phyloP scores from a whole-genome alignment of 2,113 vertebrate species.

The Candoia aspera region DNA sequence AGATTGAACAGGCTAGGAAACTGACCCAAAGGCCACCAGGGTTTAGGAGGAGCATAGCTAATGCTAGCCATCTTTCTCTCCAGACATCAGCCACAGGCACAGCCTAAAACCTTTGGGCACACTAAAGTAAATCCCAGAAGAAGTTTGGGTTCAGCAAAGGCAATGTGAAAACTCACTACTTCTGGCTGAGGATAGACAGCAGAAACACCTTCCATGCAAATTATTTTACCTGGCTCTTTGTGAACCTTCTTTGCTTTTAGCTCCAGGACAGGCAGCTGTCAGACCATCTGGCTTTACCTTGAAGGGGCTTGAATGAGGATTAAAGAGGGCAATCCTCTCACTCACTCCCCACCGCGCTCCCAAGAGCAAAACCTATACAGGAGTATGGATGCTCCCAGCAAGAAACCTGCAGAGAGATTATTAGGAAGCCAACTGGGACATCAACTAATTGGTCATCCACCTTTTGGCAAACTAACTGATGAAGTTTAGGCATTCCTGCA shows the following conservation, averaged over 20 bases:
- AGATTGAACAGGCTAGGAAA: not conserved
- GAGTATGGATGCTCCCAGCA: not conserved
- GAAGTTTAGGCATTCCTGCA: not conserved
- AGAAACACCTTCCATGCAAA: too few relatives aligned
- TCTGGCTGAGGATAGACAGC: not conserved
- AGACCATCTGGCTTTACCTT: not conserved
- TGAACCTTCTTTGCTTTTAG: not conserved
- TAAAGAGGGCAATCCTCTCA: too few relatives aligned
- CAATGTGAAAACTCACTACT: not conserved
- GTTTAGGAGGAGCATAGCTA: not conserved
- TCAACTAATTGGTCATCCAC: not conserved
- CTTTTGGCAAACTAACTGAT: not conserved
- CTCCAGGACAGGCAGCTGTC: not conserved
- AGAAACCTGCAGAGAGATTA: not conserved
- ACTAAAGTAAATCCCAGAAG: not conserved
- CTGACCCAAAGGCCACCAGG: not conserved
- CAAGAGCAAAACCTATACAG: not conserved
- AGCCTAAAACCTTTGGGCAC: not conserved
- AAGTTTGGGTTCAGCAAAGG: not conserved
- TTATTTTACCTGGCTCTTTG: not conserved
- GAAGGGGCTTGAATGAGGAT: not conserved
- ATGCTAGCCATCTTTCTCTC: not conserved
- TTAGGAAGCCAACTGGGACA: not conserved
- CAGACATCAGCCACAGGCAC: not conserved
- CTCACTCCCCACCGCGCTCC: not conserved